These are phyloP conservation scores for Anguilla obscura DNA, from an alignment of 2,797 vertebrate species.

Conservation along the genomic window DNA sequence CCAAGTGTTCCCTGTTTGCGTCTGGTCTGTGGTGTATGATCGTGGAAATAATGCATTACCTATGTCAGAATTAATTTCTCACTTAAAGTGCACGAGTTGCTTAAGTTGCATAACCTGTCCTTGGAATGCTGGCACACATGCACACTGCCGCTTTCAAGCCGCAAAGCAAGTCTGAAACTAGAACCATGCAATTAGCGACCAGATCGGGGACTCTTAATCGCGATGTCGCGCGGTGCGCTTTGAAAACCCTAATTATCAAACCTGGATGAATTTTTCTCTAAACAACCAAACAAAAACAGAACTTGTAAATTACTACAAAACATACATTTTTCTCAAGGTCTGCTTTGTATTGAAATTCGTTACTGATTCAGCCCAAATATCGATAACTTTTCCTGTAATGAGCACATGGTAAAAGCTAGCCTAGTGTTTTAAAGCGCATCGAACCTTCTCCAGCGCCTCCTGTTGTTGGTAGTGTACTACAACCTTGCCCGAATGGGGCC, in stretches of 20 bases:
- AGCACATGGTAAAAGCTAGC: background rate
- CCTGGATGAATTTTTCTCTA: background rate
- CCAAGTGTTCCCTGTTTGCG: background rate
- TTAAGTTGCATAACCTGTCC: constrained; percentile 18
- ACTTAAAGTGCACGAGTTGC: background rate
- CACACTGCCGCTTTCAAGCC: background rate
- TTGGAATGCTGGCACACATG: background rate
- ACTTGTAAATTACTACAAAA: background rate
- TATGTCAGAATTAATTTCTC: background rate
- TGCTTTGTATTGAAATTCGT: background rate
- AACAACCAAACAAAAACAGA: too few species aligned
- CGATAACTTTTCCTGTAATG: background rate
- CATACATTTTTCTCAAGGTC: background rate
- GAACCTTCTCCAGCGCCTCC: background rate
- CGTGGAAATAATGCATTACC: background rate
- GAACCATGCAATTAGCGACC: background rate
- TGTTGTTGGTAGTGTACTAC: background rate
- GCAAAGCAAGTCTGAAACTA: background rate
- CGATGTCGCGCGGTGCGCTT: background rate
- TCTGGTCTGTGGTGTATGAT: background rate
- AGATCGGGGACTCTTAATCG: background rate
- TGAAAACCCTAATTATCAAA: background rate
- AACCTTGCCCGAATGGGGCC: background rate
- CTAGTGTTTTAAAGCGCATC: constrained; percentile 16
- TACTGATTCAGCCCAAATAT: background rate